phyloP scores from a whole-genome alignment of 1,140 invertebrate genomes.

The Theocolax elegans region DNA sequence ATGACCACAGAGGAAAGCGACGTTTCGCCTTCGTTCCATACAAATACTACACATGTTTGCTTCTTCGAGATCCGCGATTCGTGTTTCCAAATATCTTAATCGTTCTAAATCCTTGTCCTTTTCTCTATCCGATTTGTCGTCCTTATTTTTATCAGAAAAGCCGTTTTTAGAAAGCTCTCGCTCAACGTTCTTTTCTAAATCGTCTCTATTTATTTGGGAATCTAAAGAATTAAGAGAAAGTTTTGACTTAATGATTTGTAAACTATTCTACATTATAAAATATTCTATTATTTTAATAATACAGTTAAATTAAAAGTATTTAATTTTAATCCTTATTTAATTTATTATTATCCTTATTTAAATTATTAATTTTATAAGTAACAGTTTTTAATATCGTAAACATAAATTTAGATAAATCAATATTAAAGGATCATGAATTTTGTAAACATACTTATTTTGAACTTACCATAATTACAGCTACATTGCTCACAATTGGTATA shows the following conservation, averaged over 20 bases:
- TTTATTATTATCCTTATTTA: too few relatives aligned
- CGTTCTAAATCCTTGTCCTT: constrained; percentile 69
- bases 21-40: constrained; percentile 81
- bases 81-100: constrained; percentile 82
- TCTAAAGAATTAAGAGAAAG: neutral
- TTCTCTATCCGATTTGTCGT: constrained; percentile 63
- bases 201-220: constrained; percentile 29
- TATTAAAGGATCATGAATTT: too few relatives aligned
- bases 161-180: constrained; percentile 44
- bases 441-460: too few relatives aligned
- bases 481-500: constrained; percentile 12
- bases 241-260: too few relatives aligned
- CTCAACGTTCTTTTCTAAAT: constrained; percentile 37
- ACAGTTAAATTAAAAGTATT: too few relatives aligned
- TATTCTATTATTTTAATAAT: too few relatives aligned
- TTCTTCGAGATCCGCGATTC: constrained; percentile 90
- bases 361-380: too few relatives aligned
- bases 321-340: too few relatives aligned
- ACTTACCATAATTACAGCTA: constrained; percentile 4
- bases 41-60: constrained; percentile 82
- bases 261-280: too few relatives aligned
- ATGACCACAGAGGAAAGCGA: constrained; percentile 91
- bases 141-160: constrained; percentile 45
- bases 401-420: too few relatives aligned
- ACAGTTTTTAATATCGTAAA: too few relatives aligned